These are phyloP conservation scores for Betta splendens DNA, from an alignment of 2,797 vertebrate genomes.

Conservation along the genomic window DNA sequence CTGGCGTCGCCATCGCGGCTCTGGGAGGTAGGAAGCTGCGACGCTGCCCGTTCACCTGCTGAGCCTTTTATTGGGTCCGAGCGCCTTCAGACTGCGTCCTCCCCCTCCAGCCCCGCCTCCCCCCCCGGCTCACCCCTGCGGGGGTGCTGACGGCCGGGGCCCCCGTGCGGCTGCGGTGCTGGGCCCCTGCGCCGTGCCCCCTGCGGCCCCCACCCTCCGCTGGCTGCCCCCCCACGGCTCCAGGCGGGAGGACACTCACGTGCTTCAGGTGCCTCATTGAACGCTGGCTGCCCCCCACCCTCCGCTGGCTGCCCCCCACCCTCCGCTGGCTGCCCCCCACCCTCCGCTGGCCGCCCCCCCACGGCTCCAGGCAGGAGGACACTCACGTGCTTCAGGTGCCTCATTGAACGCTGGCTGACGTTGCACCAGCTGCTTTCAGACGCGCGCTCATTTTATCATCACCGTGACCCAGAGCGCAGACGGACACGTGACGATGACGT, in stretches of 20 bases:
- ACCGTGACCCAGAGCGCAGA: background rate
- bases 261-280: slow-evolving; percentile 17
- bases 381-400: slow-evolving; percentile 14
- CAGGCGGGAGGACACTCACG: background rate
- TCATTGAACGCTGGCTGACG: background rate
- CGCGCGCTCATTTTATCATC: no score
- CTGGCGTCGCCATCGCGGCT: background rate
- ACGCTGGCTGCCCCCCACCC: no score
- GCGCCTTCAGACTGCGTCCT: no score
- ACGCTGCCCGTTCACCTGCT: no score
- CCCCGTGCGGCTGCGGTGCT: slow-evolving; percentile 16
- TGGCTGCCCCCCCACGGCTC: background rate
- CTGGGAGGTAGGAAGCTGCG: slow-evolving; percentile 22
- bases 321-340: slow-evolving; percentile 35
- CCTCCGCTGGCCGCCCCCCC: slow-evolving; percentile 23
- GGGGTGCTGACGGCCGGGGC: background rate
- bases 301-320: no score
- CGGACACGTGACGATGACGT: background rate
- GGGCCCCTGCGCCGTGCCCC: slow-evolving; percentile 4
- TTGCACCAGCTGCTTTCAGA: no score
- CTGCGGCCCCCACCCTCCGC: slow-evolving; percentile 27
- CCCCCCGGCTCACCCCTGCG: background rate
- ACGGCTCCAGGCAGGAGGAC: background rate
- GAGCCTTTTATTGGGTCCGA: no score
- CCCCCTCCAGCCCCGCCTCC: no score